Base-by-base conservation (phyloP, 2,797 vertebrate species). In the Hyperoplus lanceolatus region DNA sequence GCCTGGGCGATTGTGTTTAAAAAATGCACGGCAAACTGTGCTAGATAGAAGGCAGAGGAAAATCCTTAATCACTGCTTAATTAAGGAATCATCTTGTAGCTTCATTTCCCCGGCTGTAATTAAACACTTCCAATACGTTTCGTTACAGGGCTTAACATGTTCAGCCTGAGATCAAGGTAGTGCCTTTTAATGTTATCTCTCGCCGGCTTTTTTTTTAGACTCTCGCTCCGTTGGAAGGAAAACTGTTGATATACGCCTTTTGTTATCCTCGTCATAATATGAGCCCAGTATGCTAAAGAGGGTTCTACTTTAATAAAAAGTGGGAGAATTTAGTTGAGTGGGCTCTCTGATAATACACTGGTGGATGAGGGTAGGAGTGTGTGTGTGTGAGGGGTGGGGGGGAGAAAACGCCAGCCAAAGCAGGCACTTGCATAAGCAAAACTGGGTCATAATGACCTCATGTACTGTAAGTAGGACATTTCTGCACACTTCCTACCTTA, bases 31-130 rank as follows among this genome's bases (percentile, higher is more conserved):
- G 95, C 94, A 92, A 95, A 94, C 92, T 87, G 93, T 83, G 91
- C 87, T 88, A 95, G 95, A 96, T 96, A 95, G 94, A 95, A 94
- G 89, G 95, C 95, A 95, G 94, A 21, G 21, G 21, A 94, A 95
- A 96, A 96, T 95, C 95, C 94, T 95, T 96, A 96, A 96, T 96
- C 96, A 94, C 94, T 93, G 89, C 95, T 95, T 96, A 96, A 96
- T 96, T 96, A 96, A 96, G 95, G 94, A 96, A 96, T 96, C 95
- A 96, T 96, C 95, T 95, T 96, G 95, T 96, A 96, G 95, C 95
- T 95, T 95, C 94, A 93, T 95, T 96, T 96, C 95, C 94, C 92
- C 88, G 92, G 94, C 94, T 91, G 93, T 96, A 96, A 96, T 96
- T 96, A 96, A 96, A 95, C 94, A 95, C 92, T 95, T 94, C 94